Percentiles rank a stretch among this genome's conserved stretches.
These are phyloP conservation scores for Aphaenogaster rudis DNA, from an alignment of 1,140 invertebrate genomes.

Conservation along the genomic window DNA sequence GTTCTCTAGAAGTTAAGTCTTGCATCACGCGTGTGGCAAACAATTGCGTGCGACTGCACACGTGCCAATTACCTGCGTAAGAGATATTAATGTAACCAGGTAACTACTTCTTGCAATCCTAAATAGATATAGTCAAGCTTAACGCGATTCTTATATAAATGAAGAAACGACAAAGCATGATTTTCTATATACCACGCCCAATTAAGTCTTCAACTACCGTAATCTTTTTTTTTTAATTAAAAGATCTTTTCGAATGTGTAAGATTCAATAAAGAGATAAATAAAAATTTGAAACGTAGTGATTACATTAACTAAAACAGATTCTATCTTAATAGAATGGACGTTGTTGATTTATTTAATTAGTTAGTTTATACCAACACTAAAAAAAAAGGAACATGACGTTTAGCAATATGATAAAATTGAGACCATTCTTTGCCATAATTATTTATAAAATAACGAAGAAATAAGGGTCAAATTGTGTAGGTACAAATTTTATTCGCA, in stretches of 20 bases:
- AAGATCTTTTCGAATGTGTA: neutral
- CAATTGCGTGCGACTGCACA: neutral
- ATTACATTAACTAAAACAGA: neutral
- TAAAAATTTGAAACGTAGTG: neutral
- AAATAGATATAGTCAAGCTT: neutral
- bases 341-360: neutral
- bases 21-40: slow-evolving; percentile 30
- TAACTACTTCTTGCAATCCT: neutral
- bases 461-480: neutral
- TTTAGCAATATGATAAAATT: neutral
- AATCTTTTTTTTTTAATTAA: neutral
- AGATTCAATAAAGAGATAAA: neutral
- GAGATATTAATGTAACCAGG: neutral
- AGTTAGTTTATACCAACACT: neutral
- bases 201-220: neutral
- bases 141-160: neutral
- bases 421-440: neutral
- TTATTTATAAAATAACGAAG: neutral
- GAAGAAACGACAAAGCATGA: neutral
- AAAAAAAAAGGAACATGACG: neutral
- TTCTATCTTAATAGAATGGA: neutral
- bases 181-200: neutral
- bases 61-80: slow-evolving; percentile 6
- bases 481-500: neutral
- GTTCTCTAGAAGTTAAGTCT: neutral